Conservation (phyloP, 2,797 vertebrate genomes). For the Yasuhikotakia modesta region DNA sequence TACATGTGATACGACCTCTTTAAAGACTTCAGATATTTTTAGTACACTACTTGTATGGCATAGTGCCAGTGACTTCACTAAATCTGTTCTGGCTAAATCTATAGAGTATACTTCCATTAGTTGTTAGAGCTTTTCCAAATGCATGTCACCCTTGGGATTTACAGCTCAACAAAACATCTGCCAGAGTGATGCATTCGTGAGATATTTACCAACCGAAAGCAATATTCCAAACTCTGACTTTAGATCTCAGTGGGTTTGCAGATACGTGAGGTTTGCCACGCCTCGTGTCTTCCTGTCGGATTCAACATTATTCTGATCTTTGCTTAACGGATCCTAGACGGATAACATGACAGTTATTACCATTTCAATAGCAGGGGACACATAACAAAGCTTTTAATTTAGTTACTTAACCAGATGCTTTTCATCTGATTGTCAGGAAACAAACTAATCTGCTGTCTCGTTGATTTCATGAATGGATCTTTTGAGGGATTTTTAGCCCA, state of each 20-base stretch:
- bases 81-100: not conserved
- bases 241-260: not conserved
- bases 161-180: not conserved
- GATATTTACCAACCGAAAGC: not conserved
- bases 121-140: not conserved
- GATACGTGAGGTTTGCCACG: not conserved
- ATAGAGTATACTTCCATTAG: not conserved
- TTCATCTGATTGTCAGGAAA: too few species aligned
- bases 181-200: not conserved
- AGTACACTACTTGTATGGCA: not conserved
- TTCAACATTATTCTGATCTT: not conserved
- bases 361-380: too few species aligned
- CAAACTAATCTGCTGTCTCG: too few species aligned
- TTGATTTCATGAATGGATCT: too few species aligned
- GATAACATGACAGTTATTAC: too few species aligned
- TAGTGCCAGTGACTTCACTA: not conserved
- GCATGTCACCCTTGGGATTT: not conserved
- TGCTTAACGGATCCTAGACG: too few species aligned
- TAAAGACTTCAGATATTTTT: not conserved
- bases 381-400: too few species aligned
- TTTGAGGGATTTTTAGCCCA: too few species aligned
- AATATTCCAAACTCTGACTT: not conserved
- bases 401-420: too few species aligned
- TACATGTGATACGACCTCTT: not conserved
- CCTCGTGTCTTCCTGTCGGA: not conserved